Evolutionary conservation across 2,888 invertebrate species (phyloP).

Genomic region (Ormyrus pomaceus): DNA sequence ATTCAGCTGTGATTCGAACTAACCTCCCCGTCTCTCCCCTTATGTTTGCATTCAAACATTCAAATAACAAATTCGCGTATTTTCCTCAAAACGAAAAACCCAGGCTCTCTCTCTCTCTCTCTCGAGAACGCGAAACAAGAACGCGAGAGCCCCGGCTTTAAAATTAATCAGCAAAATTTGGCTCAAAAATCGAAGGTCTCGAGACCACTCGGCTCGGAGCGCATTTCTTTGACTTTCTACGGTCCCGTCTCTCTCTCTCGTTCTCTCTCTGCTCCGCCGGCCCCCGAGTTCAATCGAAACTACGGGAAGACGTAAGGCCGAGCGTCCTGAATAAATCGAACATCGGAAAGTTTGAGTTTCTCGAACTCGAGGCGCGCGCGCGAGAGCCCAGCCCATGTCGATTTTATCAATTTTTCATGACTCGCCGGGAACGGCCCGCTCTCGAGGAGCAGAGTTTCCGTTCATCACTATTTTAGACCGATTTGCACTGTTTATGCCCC

Average conservation of each 20-base stretch:
- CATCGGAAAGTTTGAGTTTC: slow-evolving; percentile 26
- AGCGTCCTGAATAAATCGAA: slow-evolving; percentile 43
- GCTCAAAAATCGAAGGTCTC: not conserved
- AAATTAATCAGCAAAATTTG: slow-evolving; percentile 29
- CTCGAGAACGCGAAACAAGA: too few species aligned
- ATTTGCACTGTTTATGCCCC: slow-evolving; percentile 28
- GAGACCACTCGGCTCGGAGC: not conserved
- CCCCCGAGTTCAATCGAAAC: slow-evolving; percentile 17
- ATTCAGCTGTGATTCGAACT: too few species aligned
- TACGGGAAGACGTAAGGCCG: slow-evolving; percentile 19
- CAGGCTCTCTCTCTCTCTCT: too few species aligned
- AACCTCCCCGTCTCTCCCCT: too few species aligned
- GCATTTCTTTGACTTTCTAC: slow-evolving; percentile 1
- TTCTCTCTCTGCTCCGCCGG: not conserved
- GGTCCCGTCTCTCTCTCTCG: not conserved
- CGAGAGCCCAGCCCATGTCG: not conserved
- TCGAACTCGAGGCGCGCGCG: slow-evolving; percentile 3
- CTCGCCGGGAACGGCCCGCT: not conserved
- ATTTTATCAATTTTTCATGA: slow-evolving; percentile 51
- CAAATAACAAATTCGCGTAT: too few species aligned
- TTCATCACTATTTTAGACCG: slow-evolving; percentile 34
- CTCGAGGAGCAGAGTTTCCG: slow-evolving; percentile 2
- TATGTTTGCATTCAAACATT: too few species aligned
- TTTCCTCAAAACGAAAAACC: too few species aligned
- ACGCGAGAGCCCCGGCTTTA: not conserved